A percentile compares a stretch with the other conserved stretches of the same genome.
These are phyloP conservation scores for Xenus cinereus DNA, from an alignment of 2,113 vertebrate species.

Conservation along the genomic window DNA sequence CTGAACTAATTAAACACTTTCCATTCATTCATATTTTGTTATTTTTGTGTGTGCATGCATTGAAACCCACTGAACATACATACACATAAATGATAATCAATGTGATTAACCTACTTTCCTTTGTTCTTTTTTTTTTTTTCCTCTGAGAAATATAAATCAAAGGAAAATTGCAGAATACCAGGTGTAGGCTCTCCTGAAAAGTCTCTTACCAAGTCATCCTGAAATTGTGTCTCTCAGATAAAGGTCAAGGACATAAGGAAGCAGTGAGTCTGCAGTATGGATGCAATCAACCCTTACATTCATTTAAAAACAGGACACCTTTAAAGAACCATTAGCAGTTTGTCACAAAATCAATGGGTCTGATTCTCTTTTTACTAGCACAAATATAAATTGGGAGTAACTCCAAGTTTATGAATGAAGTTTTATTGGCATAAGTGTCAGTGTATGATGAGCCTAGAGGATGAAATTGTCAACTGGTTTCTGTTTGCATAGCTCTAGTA, in stretches of 20 bases:
- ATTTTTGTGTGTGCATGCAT: not conserved
- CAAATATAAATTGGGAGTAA: not conserved
- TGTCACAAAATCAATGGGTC: constrained; percentile 18
- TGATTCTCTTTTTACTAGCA: not conserved
- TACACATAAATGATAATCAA: not conserved
- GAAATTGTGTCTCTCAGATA: not conserved
- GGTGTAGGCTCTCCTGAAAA: not conserved
- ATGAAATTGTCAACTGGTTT: not conserved
- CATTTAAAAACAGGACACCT: constrained; percentile 17
- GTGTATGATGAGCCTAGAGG: not conserved
- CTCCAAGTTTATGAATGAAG: constrained; percentile 16
- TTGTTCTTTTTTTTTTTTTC: not conserved
- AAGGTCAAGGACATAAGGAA: constrained; percentile 37
- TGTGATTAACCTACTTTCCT: not conserved
- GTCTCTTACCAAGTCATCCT: not conserved
- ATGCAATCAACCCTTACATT: constrained; percentile 27
- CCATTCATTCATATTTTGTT: not conserved
- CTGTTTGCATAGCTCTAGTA: not conserved
- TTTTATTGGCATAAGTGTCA: not conserved
- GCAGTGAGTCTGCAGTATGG: not conserved
- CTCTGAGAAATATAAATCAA: not conserved
- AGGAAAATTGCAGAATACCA: not conserved
- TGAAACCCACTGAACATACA: not conserved
- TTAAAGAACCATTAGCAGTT: not conserved
- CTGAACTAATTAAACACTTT: not conserved